These are phyloP conservation scores for Enteromius afrohamiltoni DNA, from an alignment of 2,797 vertebrate species.

Conservation along the genomic window DNA sequence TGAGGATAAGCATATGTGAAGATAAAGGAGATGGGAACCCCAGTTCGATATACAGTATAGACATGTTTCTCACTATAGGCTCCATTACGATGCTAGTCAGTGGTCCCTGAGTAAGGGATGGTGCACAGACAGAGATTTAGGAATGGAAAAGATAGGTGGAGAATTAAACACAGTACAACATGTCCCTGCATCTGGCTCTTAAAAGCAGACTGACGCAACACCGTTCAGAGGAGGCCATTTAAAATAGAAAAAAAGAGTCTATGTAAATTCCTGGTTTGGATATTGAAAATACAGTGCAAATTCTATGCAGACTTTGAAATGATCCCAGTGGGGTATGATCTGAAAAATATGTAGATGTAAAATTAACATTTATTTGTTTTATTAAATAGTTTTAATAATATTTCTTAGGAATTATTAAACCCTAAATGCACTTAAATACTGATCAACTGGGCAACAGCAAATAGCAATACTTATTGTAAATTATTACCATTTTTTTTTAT, in stretches of 20 bases:
- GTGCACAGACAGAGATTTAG: constrained; percentile 30
- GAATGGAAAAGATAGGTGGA: constrained; percentile 15
- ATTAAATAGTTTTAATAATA: not conserved
- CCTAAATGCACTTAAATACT: not conserved
- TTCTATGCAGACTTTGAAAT: not conserved
- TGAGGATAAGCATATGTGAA: constrained; percentile 28
- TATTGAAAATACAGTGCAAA: not conserved
- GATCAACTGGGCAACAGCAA: not conserved
- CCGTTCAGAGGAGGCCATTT: not conserved
- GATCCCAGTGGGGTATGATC: not conserved
- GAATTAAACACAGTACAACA: constrained; percentile 28
- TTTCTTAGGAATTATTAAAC: not conserved
- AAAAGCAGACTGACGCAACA: constrained; percentile 23
- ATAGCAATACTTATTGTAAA: not conserved
- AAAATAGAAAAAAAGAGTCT: not conserved
- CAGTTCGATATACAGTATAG: not conserved
- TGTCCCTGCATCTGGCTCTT: constrained; percentile 21
- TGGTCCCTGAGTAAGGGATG: not conserved
- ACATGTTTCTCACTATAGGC: not conserved
- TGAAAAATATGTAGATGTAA: not conserved
- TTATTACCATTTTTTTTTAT: too few relatives aligned
- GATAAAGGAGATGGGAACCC: constrained; percentile 18
- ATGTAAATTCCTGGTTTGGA: not conserved
- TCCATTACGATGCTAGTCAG: not conserved
- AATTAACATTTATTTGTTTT: not conserved